These are phyloP conservation scores for Eueremaeus valkanovi DNA, from an alignment of 2,888 invertebrate species.

Conservation along the genomic window DNA sequence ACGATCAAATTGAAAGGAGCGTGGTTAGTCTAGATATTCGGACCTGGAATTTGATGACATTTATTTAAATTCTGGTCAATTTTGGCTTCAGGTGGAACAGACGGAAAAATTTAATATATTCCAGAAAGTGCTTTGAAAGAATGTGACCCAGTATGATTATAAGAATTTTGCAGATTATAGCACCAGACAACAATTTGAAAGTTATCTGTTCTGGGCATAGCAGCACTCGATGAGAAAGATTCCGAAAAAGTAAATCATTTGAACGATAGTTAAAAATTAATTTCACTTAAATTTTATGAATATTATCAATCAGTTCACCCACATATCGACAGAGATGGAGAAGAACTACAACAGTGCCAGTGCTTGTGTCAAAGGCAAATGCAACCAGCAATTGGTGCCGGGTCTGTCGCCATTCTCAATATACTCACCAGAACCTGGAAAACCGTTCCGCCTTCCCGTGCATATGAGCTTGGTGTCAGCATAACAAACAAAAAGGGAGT, in stretches of 20 bases:
- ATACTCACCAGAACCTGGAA: too few relatives aligned
- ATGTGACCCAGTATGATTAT: background rate
- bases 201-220: conserved; percentile 28
- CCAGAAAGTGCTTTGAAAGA: background rate
- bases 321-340: conserved; percentile 61
- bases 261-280: background rate
- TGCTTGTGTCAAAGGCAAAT: conserved; percentile 63
- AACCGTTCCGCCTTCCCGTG: too few relatives aligned
- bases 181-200: conserved; percentile 39
- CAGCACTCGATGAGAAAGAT: conserved; percentile 31
- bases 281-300: background rate
- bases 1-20: too few relatives aligned
- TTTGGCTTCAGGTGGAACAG: background rate
- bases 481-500: too few relatives aligned
- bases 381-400: background rate
- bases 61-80: background rate
- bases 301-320: background rate
- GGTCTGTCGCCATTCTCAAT: background rate
- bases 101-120: background rate
- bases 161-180: background rate
- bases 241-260: background rate
- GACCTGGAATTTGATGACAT: background rate
- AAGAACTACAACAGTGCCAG: conserved; percentile 71
- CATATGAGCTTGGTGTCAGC: too few relatives aligned
- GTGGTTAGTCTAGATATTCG: too few relatives aligned